These are phyloP conservation scores for Cancer borealis DNA, from an alignment of 2,888 invertebrate genomes.

Conservation along the genomic window DNA sequence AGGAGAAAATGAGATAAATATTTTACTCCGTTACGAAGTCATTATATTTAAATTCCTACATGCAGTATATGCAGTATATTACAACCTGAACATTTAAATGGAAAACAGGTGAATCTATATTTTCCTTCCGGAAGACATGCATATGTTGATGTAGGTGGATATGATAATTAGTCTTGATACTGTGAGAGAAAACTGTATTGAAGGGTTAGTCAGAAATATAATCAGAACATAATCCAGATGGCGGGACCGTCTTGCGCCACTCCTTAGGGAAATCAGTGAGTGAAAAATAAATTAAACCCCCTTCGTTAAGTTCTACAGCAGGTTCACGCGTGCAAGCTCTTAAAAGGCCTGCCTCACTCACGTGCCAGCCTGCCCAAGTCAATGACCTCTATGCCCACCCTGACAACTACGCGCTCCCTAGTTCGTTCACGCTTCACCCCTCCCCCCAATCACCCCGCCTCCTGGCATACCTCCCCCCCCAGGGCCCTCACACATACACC, in stretches of 20 bases:
- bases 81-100: neutral
- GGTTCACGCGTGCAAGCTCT: neutral
- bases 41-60: neutral
- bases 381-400: neutral
- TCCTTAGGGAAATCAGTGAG: neutral
- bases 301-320: neutral
- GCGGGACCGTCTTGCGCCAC: neutral
- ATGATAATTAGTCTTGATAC: neutral
- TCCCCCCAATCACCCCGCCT: neutral
- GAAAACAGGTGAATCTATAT: neutral
- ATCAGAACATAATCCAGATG: neutral
- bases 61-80: neutral
- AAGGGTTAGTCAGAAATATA: neutral
- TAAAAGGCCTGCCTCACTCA: neutral
- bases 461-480: neutral
- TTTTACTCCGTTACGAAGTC: neutral
- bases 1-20: neutral
- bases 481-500: neutral
- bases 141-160: neutral
- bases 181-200: neutral
- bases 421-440: neutral
- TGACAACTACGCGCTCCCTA: neutral
- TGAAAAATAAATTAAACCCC: neutral
- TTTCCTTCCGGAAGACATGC: neutral
- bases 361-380: neutral